These are phyloP conservation scores for Nomada ruficornis DNA, from an alignment of 2,888 invertebrate genomes.

Conservation along the genomic window DNA sequence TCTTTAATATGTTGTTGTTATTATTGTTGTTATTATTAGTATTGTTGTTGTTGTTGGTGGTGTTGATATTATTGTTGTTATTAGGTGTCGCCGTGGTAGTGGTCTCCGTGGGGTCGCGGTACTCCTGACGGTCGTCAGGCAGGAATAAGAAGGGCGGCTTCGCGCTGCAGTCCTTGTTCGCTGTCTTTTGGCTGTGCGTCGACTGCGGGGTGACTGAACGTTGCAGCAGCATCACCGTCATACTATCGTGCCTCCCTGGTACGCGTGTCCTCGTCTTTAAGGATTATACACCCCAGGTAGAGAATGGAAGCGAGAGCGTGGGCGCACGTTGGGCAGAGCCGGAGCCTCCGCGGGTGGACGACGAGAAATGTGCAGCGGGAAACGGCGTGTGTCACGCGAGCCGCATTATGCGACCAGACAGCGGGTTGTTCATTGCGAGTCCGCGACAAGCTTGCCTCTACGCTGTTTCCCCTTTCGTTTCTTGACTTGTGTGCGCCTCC, in stretches of 20 bases:
- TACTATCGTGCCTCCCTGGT: constrained; percentile 80
- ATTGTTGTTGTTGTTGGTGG: constrained; percentile 63
- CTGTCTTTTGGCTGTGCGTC: constrained; percentile 82
- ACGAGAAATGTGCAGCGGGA: constrained; percentile 38
- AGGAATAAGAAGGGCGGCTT: constrained; percentile 80
- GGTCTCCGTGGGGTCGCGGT: constrained; percentile 65
- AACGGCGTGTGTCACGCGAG: constrained; percentile 71
- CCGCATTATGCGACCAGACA: constrained; percentile 47
- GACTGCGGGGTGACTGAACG: constrained; percentile 83
- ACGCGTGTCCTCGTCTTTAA: constrained; percentile 71
- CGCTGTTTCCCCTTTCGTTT: neutral
- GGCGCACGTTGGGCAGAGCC: neutral
- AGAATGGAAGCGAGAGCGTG: constrained; percentile 18
- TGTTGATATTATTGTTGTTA: constrained; percentile 62
- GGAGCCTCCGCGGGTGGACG: neutral
- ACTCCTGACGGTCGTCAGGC: constrained; percentile 74
- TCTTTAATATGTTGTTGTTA: constrained; percentile 55
- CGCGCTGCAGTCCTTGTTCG: constrained; percentile 78
- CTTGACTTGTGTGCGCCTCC: neutral
- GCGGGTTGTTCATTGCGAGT: constrained; percentile 48
- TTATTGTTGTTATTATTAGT: constrained; percentile 62
- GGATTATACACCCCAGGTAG: constrained; percentile 55
- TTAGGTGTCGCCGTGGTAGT: constrained; percentile 62
- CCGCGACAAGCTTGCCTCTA: neutral
- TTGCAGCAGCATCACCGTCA: constrained; percentile 85